Percentiles rank a stretch among this genome's conserved stretches.
These are phyloP conservation scores for Epiblema foenella DNA, from an alignment of 2,888 invertebrate genomes.

Conservation along the genomic window DNA sequence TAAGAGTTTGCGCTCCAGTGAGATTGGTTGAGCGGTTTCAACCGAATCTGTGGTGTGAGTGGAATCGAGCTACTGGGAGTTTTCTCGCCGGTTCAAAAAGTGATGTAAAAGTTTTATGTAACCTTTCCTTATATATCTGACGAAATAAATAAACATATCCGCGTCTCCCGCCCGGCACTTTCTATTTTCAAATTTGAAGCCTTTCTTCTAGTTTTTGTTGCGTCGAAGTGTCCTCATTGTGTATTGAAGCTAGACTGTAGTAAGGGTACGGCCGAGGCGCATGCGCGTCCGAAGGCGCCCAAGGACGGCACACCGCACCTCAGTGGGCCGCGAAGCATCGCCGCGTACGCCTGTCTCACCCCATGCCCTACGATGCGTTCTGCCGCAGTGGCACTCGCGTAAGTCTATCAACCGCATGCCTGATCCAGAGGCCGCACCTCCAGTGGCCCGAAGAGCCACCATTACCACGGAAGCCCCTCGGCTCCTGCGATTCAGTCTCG, in stretches of 20 bases:
- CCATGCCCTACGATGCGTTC: conserved; percentile 67
- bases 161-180: no score
- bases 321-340: conserved; percentile 78
- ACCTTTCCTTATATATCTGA: no score
- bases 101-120: no score
- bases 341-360: conserved; percentile 70
- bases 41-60: no score
- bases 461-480: conserved; percentile 78
- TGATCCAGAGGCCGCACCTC: conserved; percentile 64
- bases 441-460: conserved; percentile 74
- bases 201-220: no score
- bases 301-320: conserved; percentile 79
- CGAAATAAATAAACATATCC: no score
- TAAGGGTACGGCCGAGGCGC: conserved; percentile 71
- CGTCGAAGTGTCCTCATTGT: conserved; percentile 37
- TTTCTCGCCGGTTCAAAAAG: no score
- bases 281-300: conserved; percentile 67
- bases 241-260: conserved; percentile 65
- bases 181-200: no score
- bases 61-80: no score
- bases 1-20: no score
- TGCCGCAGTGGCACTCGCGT: conserved; percentile 74
- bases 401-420: conserved; percentile 72
- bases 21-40: no score
- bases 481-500: conserved; percentile 82